Evolutionary conservation across 2,797 vertebrate genomes (phyloP).

Genomic region (Smutsia gigantea): DNA sequence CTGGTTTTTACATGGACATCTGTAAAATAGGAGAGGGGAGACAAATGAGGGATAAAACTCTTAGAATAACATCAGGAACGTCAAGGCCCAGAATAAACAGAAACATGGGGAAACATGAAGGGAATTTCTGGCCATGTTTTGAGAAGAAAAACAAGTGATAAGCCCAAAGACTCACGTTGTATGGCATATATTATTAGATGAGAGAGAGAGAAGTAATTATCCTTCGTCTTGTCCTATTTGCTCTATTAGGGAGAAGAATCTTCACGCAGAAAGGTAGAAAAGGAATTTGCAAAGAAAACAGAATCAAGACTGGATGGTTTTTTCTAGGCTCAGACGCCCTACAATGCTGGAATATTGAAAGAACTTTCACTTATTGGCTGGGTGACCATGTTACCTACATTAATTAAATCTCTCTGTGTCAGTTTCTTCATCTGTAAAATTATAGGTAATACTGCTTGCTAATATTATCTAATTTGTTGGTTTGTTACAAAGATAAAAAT

Average conservation of each 20-base stretch:
- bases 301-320: not conserved
- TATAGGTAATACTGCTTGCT: not conserved
- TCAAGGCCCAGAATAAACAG: not conserved
- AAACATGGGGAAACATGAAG: not conserved
- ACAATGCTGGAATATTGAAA: not conserved
- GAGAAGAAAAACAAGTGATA: not conserved
- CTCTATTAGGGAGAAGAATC: not conserved
- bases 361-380: not conserved
- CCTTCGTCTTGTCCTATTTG: not conserved
- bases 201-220: not conserved
- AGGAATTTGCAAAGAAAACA: not conserved
- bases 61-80: not conserved
- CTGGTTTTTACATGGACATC: not conserved
- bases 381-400: not conserved
- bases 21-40: not conserved
- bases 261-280: not conserved
- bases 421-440: conserved; percentile 45
- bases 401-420: not conserved
- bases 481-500: conserved; percentile 1
- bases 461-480: not conserved
- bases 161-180: not conserved
- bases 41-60: not conserved
- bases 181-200: not conserved
- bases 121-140: not conserved
- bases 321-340: not conserved